Evolutionary conservation across 2,113 vertebrate species (phyloP).

Genomic region (Aptenodytes forsteri): DNA sequence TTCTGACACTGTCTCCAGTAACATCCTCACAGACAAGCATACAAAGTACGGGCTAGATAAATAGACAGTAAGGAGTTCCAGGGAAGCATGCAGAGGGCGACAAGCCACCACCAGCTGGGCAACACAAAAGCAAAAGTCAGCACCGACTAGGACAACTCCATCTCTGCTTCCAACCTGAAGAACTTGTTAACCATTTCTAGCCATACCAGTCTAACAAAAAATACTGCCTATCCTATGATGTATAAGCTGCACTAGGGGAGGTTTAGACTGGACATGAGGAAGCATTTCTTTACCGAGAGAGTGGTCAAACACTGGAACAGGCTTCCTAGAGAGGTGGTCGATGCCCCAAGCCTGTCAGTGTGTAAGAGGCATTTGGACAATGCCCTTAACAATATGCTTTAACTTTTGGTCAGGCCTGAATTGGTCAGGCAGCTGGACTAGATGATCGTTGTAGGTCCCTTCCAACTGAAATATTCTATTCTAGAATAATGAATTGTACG

Average conservation of each 20-base stretch:
- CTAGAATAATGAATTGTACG: neutral
- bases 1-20: neutral
- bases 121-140: neutral
- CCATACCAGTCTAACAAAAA: neutral
- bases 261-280: neutral
- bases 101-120: neutral
- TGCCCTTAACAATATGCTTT: neutral
- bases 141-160: neutral
- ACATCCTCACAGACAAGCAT: neutral
- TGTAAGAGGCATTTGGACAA: neutral
- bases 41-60: neutral
- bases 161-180: neutral
- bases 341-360: neutral
- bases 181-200: neutral
- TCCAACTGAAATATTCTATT: neutral
- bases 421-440: neutral
- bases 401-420: neutral
- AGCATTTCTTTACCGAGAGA: neutral
- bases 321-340: neutral
- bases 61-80: neutral
- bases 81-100: neutral
- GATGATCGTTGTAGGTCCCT: neutral
- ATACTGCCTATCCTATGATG: neutral
- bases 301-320: neutral
- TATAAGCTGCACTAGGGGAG: neutral